phyloP scores from a whole-genome alignment of 2,113 vertebrate species.

The Phaethon lepturus region DNA sequence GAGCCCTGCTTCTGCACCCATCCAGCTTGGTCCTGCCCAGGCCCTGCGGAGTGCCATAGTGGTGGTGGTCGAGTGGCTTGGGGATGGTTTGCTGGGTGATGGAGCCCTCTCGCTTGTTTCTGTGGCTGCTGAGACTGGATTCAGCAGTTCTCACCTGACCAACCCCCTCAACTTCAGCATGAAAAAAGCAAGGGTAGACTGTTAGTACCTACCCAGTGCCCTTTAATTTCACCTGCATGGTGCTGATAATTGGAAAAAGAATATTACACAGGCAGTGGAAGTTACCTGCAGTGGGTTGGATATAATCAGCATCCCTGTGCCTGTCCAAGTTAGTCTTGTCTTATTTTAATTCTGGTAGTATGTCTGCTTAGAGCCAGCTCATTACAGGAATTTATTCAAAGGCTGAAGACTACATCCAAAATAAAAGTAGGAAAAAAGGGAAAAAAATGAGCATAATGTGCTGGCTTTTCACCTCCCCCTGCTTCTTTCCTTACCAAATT shows the following conservation, averaged over 20 bases:
- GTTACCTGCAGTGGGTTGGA: background rate
- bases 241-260: conserved; percentile 30
- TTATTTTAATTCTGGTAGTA: conserved; percentile 71
- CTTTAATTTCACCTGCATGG: conserved; percentile 25
- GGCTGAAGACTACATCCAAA: conserved; percentile 38
- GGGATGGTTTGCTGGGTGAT: background rate
- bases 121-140: background rate
- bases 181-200: background rate
- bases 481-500: conserved; percentile 45
- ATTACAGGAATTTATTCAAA: conserved; percentile 72
- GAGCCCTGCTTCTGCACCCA: background rate
- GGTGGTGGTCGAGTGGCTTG: background rate
- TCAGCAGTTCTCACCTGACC: background rate
- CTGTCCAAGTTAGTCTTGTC: conserved; percentile 59
- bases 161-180: background rate
- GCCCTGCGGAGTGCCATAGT: too few species aligned
- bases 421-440: conserved; percentile 26
- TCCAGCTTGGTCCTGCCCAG: background rate
- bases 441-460: conserved; percentile 5
- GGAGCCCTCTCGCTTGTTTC: background rate
- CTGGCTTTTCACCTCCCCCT: conserved; percentile 53
- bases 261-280: background rate
- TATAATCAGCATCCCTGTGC: conserved; percentile 29
- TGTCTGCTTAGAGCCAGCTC: conserved; percentile 71
- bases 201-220: background rate